Evolutionary conservation across 2,113 vertebrate species (phyloP).

Genomic region (Mungos mungo): DNA sequence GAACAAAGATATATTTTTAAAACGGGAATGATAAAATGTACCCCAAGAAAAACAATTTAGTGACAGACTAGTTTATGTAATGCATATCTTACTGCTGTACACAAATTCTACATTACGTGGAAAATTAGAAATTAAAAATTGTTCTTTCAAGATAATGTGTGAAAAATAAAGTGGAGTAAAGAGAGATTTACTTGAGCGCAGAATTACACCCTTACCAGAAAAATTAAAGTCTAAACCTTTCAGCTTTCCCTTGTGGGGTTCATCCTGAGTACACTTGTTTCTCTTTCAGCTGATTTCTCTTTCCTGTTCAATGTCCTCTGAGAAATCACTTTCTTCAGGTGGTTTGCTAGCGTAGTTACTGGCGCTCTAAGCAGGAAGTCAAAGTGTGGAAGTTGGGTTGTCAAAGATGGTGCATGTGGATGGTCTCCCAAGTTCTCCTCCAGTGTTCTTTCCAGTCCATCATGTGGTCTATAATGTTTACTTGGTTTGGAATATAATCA

Average conservation of each 20-base stretch:
- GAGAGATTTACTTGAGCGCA: slow-evolving; percentile 56
- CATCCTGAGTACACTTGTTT: slow-evolving; percentile 39
- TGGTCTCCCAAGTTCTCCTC: background rate
- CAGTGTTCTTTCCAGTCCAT: background rate
- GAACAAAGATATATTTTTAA: background rate
- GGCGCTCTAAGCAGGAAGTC: background rate
- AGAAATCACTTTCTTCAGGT: background rate
- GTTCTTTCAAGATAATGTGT: slow-evolving; percentile 39
- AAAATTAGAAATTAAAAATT: slow-evolving; percentile 60
- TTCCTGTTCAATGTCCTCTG: background rate
- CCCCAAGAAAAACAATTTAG: slow-evolving; percentile 10
- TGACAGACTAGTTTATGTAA: background rate
- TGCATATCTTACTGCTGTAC: background rate
- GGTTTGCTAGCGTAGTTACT: background rate
- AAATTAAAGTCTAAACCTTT: slow-evolving; percentile 61
- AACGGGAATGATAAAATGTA: background rate
- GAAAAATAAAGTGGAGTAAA: slow-evolving; percentile 53
- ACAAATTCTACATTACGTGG: slow-evolving; percentile 39
- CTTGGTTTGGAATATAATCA: background rate
- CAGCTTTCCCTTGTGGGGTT: slow-evolving; percentile 60
- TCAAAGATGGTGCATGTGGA: background rate
- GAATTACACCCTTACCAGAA: slow-evolving; percentile 54
- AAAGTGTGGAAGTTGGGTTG: background rate
- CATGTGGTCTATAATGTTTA: background rate
- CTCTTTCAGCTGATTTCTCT: background rate